Conservation (phyloP, 2,113 vertebrate species). For the Neogobius melanostomus region DNA sequence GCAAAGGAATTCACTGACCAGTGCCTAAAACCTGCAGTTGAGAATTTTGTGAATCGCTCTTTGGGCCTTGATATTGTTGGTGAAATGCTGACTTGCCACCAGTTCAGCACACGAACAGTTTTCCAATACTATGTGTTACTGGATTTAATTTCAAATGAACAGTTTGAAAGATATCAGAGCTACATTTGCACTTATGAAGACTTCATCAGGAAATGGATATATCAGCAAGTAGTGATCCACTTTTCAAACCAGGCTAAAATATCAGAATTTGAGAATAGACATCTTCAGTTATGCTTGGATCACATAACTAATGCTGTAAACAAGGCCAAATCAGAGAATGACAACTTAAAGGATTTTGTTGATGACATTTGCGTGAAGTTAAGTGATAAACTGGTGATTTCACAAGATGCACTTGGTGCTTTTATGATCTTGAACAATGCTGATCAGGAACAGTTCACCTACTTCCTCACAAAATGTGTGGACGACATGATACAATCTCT, state of each 20-base stretch:
- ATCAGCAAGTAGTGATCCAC: not conserved
- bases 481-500: conserved; percentile 32
- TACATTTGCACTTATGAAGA: not conserved
- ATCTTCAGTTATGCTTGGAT: conserved; percentile 13
- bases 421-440: conserved; percentile 42
- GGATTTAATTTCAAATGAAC: conserved; percentile 31
- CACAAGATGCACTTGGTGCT: conserved; percentile 34
- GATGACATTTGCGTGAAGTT: conserved; percentile 42
- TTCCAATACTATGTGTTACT: conserved; percentile 5
- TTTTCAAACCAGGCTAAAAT: not conserved
- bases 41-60: not conserved
- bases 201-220: not conserved
- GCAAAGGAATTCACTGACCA: not conserved
- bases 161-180: not conserved
- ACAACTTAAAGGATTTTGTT: conserved; percentile 37
- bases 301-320: conserved; percentile 32
- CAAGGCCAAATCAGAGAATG: conserved; percentile 8
- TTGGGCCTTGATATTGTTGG: not conserved
- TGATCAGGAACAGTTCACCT: conserved; percentile 34
- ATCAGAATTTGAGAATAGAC: conserved; percentile 21
- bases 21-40: not conserved
- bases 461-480: conserved; percentile 34
- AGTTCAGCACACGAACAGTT: not conserved
- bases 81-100: not conserved
- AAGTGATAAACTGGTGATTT: conserved; percentile 38